Percentiles rank a stretch among this genome's conserved stretches.
phyloP scores from a whole-genome alignment of 2,113 vertebrate species.

The Mastomys coucha region DNA sequence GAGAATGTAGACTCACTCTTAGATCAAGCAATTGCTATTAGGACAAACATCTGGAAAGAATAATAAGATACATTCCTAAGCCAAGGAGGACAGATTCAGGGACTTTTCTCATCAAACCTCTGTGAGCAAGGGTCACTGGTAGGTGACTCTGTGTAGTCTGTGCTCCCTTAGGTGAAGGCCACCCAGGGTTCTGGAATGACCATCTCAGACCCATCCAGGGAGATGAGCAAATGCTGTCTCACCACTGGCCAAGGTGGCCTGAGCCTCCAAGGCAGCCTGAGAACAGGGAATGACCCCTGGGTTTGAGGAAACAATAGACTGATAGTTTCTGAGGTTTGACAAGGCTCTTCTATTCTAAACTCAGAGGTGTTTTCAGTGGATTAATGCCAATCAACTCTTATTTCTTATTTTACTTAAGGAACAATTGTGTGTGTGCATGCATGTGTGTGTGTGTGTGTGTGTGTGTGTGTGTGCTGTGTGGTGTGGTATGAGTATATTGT shows the following conservation, averaged over 20 bases:
- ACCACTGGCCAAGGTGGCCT: not conserved
- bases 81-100: not conserved
- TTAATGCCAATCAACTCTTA: not conserved
- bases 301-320: not conserved
- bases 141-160: conserved; percentile 20
- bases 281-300: not conserved
- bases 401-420: not conserved
- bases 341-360: not conserved
- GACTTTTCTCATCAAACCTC: not conserved
- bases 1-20: conserved; percentile 24
- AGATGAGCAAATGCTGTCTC: not conserved
- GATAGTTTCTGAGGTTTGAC: not conserved
- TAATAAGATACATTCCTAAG: conserved; percentile 60
- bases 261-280: not conserved
- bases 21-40: conserved; percentile 34
- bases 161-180: conserved; percentile 58
- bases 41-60: conserved; percentile 76
- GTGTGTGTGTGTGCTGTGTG: no score
- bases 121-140: not conserved
- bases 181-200: not conserved
- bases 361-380: not conserved
- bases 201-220: not conserved
- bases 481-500: no score
- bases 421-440: not conserved
- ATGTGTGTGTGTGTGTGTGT: no score